Conservation (phyloP, 2,113 vertebrate species). For the Garra rufa region DNA sequence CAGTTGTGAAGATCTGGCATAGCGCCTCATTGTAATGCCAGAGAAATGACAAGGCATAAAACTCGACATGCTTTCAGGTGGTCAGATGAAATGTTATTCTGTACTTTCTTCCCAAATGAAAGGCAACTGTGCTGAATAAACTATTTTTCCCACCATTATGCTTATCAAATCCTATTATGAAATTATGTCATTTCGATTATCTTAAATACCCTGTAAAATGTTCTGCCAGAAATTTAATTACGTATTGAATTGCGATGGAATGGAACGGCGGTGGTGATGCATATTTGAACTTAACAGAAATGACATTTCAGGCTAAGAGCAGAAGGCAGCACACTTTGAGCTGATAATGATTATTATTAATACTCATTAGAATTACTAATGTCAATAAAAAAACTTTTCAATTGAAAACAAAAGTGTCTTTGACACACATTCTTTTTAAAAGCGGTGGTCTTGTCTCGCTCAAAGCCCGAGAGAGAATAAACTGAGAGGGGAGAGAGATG, state of each 20-base stretch:
- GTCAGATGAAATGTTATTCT: not conserved
- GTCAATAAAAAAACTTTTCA: not conserved
- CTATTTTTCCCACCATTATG: conserved; percentile 46
- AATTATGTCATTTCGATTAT: conserved; percentile 56
- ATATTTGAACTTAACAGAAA: conserved; percentile 56
- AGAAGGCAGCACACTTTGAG: conserved; percentile 21
- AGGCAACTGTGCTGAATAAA: conserved; percentile 39
- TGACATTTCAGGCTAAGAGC: conserved; percentile 37
- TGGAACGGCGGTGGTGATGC: conserved; percentile 34
- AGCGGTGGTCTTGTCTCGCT: conserved; percentile 28
- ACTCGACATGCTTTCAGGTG: conserved; percentile 1
- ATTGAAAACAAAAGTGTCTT: not conserved
- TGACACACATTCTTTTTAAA: not conserved
- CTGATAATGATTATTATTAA: not conserved
- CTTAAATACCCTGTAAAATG: conserved; percentile 57
- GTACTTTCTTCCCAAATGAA: conserved; percentile 24
- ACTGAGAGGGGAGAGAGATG: conserved; percentile 49
- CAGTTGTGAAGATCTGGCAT: conserved; percentile 12
- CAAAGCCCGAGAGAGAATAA: not conserved
- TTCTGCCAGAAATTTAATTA: conserved; percentile 60
- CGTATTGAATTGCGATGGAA: conserved; percentile 59
- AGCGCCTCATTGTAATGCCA: not conserved
- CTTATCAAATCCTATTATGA: conserved; percentile 56
- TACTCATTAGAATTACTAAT: not conserved
- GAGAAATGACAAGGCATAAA: not conserved